phyloP scores from a whole-genome alignment of 2,888 invertebrate species.

The Papilio protenor region DNA sequence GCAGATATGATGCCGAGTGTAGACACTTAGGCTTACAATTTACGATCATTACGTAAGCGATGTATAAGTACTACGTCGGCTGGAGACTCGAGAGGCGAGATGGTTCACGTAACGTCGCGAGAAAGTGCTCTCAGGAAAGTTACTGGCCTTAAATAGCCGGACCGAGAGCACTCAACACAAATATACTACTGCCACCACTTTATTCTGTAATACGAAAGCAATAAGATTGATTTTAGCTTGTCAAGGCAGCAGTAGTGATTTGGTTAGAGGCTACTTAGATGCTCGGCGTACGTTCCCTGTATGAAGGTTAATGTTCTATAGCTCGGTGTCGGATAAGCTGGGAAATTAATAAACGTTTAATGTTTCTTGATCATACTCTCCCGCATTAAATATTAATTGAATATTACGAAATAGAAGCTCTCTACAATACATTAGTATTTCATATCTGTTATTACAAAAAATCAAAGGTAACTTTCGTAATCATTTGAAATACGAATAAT shows the following conservation, averaged over 20 bases:
- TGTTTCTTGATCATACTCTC: not conserved
- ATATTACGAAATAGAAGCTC: not conserved
- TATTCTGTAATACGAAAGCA: not conserved
- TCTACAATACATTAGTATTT: not conserved
- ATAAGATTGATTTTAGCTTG: slow-evolving; percentile 18
- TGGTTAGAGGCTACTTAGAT: not conserved
- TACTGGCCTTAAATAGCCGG: slow-evolving; percentile 47
- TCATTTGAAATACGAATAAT: not conserved
- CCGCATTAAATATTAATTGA: not conserved
- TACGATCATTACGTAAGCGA: slow-evolving; percentile 30
- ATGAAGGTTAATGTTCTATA: slow-evolving; percentile 36
- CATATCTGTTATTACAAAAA: not conserved
- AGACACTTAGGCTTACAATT: slow-evolving; percentile 9
- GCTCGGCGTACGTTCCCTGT: slow-evolving; percentile 19
- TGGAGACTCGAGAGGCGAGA: slow-evolving; percentile 11
- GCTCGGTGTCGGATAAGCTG: slow-evolving; percentile 4
- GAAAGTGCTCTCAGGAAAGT: slow-evolving; percentile 53
- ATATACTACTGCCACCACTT: not conserved
- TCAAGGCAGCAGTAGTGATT: not conserved
- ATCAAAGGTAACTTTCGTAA: not conserved
- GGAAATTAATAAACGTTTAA: slow-evolving; percentile 8
- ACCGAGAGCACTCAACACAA: slow-evolving; percentile 41
- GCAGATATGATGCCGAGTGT: not conserved
- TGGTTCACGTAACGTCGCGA: slow-evolving; percentile 45
- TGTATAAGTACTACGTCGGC: slow-evolving; percentile 1